Conservation (phyloP, 2,797 vertebrate genomes). For the Monodelphis domestica region DNA sequence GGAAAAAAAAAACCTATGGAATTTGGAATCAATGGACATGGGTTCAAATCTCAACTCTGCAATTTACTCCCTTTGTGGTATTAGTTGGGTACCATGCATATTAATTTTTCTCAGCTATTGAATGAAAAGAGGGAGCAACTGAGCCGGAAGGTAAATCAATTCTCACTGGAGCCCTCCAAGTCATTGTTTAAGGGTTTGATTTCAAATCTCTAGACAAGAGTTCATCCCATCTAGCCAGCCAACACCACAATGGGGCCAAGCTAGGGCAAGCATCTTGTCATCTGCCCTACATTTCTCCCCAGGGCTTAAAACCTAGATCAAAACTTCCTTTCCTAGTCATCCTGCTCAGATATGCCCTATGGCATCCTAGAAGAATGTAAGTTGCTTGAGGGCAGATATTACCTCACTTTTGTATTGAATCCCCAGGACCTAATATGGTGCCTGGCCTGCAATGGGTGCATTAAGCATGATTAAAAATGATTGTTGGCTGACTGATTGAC, state of each 20-base stretch:
- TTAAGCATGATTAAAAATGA: not conserved
- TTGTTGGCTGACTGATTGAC: not conserved
- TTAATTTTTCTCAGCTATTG: not conserved
- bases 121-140: not conserved
- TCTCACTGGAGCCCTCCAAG: not conserved
- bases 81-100: not conserved
- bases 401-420: not conserved
- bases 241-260: no score
- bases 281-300: not conserved
- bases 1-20: not conserved
- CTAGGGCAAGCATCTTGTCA: not conserved
- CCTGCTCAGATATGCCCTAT: not conserved
- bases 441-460: not conserved
- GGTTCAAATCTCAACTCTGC: no score
- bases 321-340: not conserved
- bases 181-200: not conserved
- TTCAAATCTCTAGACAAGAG: not conserved
- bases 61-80: not conserved
- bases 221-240: not conserved
- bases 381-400: not conserved
- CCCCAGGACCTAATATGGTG: not conserved
- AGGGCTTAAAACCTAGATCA: not conserved
- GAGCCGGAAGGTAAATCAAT: not conserved
- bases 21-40: not conserved
- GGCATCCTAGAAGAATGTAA: not conserved